Percentiles rank a stretch among this genome's conserved stretches.
Conservation (phyloP, 2,797 vertebrate genomes). For the Pterois miles region DNA sequence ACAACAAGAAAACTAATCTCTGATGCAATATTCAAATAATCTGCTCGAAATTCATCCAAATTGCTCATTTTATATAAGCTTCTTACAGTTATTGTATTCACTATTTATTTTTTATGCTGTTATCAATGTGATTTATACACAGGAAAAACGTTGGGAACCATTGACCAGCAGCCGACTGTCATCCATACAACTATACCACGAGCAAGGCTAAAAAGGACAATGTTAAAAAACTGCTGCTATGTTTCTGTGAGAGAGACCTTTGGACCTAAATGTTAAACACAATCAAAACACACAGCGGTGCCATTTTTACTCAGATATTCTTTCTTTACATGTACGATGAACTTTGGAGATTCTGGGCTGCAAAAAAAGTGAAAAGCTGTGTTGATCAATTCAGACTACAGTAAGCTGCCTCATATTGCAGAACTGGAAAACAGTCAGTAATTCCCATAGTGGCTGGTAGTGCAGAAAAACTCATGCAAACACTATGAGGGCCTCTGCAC, state of each 20-base stretch:
- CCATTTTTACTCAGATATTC: neutral
- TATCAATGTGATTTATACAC: too few species aligned
- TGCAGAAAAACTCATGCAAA: slow-evolving; percentile 13
- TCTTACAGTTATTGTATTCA: too few species aligned
- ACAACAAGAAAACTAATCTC: too few species aligned
- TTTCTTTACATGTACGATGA: slow-evolving; percentile 3
- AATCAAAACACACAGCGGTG: neutral
- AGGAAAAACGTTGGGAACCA: too few species aligned
- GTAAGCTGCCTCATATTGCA: neutral
- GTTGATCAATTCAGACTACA: slow-evolving; percentile 15
- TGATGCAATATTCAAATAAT: too few species aligned
- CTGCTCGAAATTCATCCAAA: too few species aligned
- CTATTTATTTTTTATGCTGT: too few species aligned
- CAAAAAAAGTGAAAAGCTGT: neutral
- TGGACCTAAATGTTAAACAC: slow-evolving; percentile 15
- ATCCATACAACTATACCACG: neutral
- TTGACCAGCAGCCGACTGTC: neutral
- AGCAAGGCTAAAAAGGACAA: neutral
- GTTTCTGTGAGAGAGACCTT: slow-evolving; percentile 8
- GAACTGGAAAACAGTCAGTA: neutral
- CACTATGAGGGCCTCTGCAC: neutral
- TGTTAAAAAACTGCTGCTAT: neutral
- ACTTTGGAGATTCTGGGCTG: neutral
- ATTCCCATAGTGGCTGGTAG: neutral
- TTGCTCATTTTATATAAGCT: too few species aligned